Conservation (phyloP, 2,113 vertebrate species). For the Neomonachus schauinslandi region DNA sequence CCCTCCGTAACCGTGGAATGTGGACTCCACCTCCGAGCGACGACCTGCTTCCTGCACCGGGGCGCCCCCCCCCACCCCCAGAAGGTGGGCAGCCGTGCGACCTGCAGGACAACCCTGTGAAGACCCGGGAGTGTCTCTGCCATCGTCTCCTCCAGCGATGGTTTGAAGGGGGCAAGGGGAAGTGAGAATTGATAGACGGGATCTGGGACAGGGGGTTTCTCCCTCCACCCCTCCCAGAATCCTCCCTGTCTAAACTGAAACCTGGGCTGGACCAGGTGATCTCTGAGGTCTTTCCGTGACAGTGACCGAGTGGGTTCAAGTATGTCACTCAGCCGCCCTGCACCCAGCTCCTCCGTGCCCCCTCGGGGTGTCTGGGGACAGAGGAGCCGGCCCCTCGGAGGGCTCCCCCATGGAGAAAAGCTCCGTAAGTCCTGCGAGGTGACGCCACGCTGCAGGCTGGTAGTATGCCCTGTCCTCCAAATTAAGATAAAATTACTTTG, state of each 20-base stretch:
- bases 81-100: not conserved
- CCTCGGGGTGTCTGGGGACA: not conserved
- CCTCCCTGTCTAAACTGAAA: no score
- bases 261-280: accelerated
- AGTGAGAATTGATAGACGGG: accelerated
- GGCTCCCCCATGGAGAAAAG: not conserved
- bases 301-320: not conserved
- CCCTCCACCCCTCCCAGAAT: not conserved
- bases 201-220: accelerated
- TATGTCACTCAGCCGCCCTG: not conserved
- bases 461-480: accelerated
- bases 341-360: not conserved
- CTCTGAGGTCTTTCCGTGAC: accelerated
- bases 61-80: accelerated
- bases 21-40: not conserved
- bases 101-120: not conserved
- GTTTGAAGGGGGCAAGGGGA: accelerated
- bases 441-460: not conserved
- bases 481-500: not conserved
- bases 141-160: not conserved
- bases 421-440: accelerated
- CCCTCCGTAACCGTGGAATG: not conserved
- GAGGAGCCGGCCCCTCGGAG: not conserved
- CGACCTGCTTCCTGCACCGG: not conserved
- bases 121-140: not conserved